phyloP scores from a whole-genome alignment of 2,797 vertebrate species.

The Carcharodon carcharias region DNA sequence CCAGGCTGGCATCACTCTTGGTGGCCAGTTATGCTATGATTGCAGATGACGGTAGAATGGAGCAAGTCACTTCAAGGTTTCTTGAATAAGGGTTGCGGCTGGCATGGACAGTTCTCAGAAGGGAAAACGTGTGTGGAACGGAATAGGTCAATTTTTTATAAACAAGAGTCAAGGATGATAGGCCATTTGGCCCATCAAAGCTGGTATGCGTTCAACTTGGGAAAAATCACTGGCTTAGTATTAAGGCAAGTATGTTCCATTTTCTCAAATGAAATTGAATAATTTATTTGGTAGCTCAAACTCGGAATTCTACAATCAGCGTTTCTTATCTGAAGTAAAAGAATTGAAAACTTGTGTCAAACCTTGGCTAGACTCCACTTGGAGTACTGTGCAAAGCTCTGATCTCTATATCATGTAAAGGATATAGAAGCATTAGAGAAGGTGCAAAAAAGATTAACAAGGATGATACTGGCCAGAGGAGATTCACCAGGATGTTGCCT shows the following conservation, averaged over 20 bases:
- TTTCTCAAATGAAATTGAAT: neutral
- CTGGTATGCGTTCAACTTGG: neutral
- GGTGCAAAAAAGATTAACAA: neutral
- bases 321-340: neutral
- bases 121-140: neutral
- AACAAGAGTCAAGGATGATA: neutral
- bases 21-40: neutral
- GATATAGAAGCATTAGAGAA: neutral
- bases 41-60: too few species aligned
- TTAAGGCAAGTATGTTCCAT: neutral
- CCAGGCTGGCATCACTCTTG: neutral
- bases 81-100: neutral
- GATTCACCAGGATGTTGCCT: too few species aligned
- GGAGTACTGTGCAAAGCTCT: neutral
- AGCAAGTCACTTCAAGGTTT: neutral
- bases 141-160: neutral
- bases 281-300: neutral
- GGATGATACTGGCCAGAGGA: too few species aligned
- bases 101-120: neutral
- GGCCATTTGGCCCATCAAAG: neutral
- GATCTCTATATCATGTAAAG: neutral
- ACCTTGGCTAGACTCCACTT: neutral
- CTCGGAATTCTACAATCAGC: neutral
- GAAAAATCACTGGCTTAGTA: neutral
- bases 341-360: neutral